Conservation (phyloP, 1,140 invertebrate genomes). For the Rhagoletis zephyria region DNA sequence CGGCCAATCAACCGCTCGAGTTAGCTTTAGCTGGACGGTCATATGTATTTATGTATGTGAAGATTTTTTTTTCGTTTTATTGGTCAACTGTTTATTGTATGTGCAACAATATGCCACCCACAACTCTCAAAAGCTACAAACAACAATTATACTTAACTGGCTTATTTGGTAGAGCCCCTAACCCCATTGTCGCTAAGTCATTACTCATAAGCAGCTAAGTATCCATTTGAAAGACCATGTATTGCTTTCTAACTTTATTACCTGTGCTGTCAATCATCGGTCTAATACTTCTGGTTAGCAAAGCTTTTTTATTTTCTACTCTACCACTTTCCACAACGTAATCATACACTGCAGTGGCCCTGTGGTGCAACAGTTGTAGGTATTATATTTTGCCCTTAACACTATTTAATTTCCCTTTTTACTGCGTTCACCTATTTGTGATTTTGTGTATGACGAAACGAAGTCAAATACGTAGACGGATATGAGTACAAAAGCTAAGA, state of each 20-base stretch:
- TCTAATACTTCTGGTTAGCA: neutral
- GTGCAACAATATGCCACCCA: too few species aligned
- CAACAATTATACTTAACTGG: too few species aligned
- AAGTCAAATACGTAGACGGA: too few species aligned
- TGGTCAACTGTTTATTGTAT: too few species aligned
- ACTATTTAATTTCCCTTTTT: constrained; percentile 39
- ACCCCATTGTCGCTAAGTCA: neutral
- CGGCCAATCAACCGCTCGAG: too few species aligned
- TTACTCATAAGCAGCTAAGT: neutral
- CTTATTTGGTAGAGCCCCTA: too few species aligned
- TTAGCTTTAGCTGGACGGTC: too few species aligned
- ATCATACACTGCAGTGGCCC: neutral
- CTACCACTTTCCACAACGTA: neutral
- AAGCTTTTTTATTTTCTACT: neutral
- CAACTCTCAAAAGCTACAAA: too few species aligned
- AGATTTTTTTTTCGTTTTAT: neutral
- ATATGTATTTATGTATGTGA: neutral
- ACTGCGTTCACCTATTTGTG: neutral
- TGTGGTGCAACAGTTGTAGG: neutral
- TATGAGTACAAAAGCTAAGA: too few species aligned
- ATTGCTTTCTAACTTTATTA: neutral
- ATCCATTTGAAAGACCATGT: neutral
- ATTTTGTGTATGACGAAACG: neutral
- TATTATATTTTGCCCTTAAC: neutral
- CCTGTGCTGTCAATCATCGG: neutral